Base-by-base conservation (phyloP, 2,113 vertebrate species). In the Microtus richardsoni region DNA sequence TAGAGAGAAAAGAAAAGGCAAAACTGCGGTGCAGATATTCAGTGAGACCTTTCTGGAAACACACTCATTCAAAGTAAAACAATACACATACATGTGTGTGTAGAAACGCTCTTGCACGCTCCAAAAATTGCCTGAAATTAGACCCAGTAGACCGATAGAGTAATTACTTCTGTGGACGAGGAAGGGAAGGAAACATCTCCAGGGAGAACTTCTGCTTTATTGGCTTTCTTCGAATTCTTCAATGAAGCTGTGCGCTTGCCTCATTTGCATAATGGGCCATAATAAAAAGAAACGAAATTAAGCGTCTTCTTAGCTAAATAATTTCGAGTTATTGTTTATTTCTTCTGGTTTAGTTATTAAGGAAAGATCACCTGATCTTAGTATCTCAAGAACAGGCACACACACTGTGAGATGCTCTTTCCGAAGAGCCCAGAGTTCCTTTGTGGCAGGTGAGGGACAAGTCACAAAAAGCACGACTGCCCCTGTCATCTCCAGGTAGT, bases 401-500 rank as follows among this genome's bases (percentile, higher is more conserved):
- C 6, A 39, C 30, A 52, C 11, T 41, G 16, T 70, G 58, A 75
- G 54, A 39, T 12, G 4, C 17, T 88, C 33, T 73, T 95, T 89
- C 33, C 28, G 14, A 77, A 36, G 17, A 52, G 33, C 22, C 44
- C 39, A 19, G 92, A 82, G 49, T 17, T 13, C 14, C 47, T 79
- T 24, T 0, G 2, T 7, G n/a, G 22, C 49, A 17, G 36, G 58
- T 68, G 11, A 39, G 39, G 41, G 14, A 71, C 26, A 62, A 60
- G 47, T n/a, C 49, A 17, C 58, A 19, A 64, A 73, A 44, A 4
- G 5, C 16, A 71, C 3, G 30, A 10, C 11, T 0, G 3, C 10
- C 22, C 4, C 8, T 14, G 4, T 0, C 0, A 28, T 10, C 28
- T 39, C 9, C 24, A 54, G 5, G 28, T 7, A 24, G 30, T 1